Percentiles rank a stretch among this genome's conserved stretches.
Evolutionary conservation across 2,113 vertebrate genomes (phyloP).

Genomic region (Bubo bubo): DNA sequence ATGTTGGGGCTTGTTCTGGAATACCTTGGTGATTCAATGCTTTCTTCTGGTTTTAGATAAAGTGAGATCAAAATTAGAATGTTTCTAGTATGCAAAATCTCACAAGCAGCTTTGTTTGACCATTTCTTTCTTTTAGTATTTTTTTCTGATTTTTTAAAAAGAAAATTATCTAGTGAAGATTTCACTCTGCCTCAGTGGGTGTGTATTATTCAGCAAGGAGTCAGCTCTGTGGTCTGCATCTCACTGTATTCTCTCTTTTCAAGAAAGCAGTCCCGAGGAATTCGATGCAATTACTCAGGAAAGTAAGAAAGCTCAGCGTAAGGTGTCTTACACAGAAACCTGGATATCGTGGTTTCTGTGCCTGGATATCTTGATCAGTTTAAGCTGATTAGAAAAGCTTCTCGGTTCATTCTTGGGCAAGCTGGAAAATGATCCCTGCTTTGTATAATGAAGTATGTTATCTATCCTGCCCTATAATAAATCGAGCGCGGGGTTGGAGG

Average conservation of each 20-base stretch:
- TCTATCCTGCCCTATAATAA: conserved; percentile 44
- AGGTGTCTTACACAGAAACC: conserved; percentile 8
- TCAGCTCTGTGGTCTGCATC: not conserved
- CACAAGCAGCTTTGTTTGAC: not conserved
- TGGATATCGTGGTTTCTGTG: not conserved
- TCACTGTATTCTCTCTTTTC: not conserved
- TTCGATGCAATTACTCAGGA: not conserved
- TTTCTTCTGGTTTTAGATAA: not conserved
- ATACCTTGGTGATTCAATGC: not conserved
- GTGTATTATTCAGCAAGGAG: not conserved
- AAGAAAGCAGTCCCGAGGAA: not conserved
- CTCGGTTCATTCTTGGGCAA: conserved; percentile 33
- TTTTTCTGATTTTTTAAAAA: not conserved
- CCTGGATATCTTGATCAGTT: conserved; percentile 21
- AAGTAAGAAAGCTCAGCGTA: not conserved
- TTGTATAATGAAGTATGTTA: conserved; percentile 52
- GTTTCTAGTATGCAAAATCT: not conserved
- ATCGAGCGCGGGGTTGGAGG: not conserved
- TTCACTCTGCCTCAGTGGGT: not conserved
- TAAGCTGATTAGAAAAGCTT: conserved; percentile 56
- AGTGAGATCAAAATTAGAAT: not conserved
- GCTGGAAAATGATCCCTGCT: conserved; percentile 58
- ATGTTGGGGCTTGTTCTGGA: not conserved
- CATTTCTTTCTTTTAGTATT: not conserved
- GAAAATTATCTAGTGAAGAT: not conserved